Evolutionary conservation across 2,797 vertebrate genomes (phyloP), one percentile per base, ranked within the genome.

Genomic region (Microcaecilia unicolor): DNA sequence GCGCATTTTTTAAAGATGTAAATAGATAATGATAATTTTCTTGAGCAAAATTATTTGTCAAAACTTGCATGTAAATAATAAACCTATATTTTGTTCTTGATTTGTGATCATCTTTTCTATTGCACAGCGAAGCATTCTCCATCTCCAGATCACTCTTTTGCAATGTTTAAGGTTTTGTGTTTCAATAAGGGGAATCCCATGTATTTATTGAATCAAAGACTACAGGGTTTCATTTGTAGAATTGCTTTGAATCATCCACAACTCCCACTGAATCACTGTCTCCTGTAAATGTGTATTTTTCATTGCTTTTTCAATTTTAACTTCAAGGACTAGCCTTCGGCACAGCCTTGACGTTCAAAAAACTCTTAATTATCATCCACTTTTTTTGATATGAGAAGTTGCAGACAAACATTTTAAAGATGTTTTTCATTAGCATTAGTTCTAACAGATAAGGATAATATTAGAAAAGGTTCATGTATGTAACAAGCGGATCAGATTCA

Each of bases 11-110:
- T 54, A 58, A 70, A 74, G 55, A 70, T 68, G 72, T 70, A 72
- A 80, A 67, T 63, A 72, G 58, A 68, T 74, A 80, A 70, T 56
- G 31, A 40, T 59, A 71, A 72, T 79, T 78, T 69, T 67, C 46
- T 70, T 52, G 33, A 66, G 51, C 68, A 56, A 59, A 70, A 64
- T 55, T 72, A 62, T 76, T 72, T 38, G n/a, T n/a, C n/a, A n/a
- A n/a, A 54, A 35, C 28, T 5, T 34, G 48, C 42, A 31, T 55
- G 44, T 76, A 79, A 79, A 74, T 70, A n/a, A n/a, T n/a, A 79
- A 76, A 62, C 31, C 39, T 75, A 71, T 67, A 51, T 60, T 75
- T 73, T 74, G 56, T 73, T 73, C 41, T 40, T 55, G 17, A 58
- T 69, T 64, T 60, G 37, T 54, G 18, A 51, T 51, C 58, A 27